These are phyloP conservation scores for Baronia brevicornis DNA, from an alignment of 2,888 invertebrate genomes.

Conservation along the genomic window DNA sequence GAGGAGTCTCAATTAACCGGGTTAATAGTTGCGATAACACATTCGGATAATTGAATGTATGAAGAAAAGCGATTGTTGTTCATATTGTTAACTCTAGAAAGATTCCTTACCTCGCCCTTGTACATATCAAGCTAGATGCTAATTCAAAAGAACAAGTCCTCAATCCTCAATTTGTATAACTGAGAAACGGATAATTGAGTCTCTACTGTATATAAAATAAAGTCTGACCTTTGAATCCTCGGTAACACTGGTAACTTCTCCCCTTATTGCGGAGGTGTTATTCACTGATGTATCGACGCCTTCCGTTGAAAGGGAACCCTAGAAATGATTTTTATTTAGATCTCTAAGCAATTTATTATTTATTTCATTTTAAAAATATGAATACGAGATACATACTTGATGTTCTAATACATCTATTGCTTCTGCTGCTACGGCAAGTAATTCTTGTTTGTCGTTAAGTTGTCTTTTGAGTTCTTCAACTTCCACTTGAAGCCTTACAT, in stretches of 20 bases:
- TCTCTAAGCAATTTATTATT: too few relatives aligned
- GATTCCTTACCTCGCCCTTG: too few relatives aligned
- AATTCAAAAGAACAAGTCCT: too few relatives aligned
- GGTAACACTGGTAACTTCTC: constrained; percentile 31
- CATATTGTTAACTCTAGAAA: too few relatives aligned
- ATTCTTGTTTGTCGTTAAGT: constrained; percentile 86
- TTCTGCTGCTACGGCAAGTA: constrained; percentile 89
- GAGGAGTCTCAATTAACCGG: too few relatives aligned
- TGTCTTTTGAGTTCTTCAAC: constrained; percentile 85
- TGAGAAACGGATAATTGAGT: not conserved
- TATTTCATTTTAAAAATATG: too few relatives aligned
- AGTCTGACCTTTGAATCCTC: constrained; percentile 30
- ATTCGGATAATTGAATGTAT: too few relatives aligned
- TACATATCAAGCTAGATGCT: too few relatives aligned
- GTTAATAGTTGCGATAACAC: too few relatives aligned
- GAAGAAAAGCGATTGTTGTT: too few relatives aligned
- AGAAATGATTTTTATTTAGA: constrained; percentile 17
- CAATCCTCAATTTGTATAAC: not conserved
- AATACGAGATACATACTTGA: constrained; percentile 40
- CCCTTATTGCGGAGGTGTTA: constrained; percentile 34
- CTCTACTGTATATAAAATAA: not conserved
- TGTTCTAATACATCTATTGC: constrained; percentile 86
- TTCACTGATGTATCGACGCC: constrained; percentile 54
- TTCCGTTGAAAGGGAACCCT: constrained; percentile 64
- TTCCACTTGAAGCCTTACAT: constrained; percentile 79